Evolutionary conservation across 2,113 vertebrate species (phyloP).

Genomic region (Cheirogaleus medius): DNA sequence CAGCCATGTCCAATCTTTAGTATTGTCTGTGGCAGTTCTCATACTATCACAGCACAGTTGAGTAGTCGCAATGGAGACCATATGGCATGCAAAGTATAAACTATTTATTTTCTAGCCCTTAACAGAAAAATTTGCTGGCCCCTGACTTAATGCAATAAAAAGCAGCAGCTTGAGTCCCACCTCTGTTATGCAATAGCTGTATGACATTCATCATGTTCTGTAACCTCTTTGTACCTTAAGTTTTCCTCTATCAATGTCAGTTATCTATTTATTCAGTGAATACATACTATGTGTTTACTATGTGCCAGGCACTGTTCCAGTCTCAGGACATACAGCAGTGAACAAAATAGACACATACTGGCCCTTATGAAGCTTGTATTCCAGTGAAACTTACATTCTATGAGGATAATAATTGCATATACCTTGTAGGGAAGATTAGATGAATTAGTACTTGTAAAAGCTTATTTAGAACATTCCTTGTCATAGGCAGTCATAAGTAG

Average conservation of each 20-base stretch:
- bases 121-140: not conserved
- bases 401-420: fast-evolving
- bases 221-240: not conserved
- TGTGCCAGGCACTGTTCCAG: not conserved
- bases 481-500: fast-evolving
- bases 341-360: not conserved
- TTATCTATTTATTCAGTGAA: fast-evolving
- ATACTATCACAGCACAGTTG: fast-evolving
- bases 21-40: not conserved
- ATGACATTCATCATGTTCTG: no score
- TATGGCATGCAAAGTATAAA: not conserved
- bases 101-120: not conserved
- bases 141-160: not conserved
- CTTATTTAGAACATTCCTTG: not conserved
- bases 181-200: not conserved
- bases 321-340: not conserved
- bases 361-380: fast-evolving
- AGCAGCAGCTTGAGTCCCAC: not conserved
- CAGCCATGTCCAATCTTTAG: not conserved
- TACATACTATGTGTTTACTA: fast-evolving
- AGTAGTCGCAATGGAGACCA: not conserved
- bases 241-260: not conserved
- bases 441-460: not conserved
- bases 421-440: fast-evolving
- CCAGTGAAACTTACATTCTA: fast-evolving